A percentile compares a stretch with the other conserved stretches of the same genome.
Evolutionary conservation across 2,797 vertebrate genomes (phyloP).

Genomic region (Aplochiton taeniatus): DNA sequence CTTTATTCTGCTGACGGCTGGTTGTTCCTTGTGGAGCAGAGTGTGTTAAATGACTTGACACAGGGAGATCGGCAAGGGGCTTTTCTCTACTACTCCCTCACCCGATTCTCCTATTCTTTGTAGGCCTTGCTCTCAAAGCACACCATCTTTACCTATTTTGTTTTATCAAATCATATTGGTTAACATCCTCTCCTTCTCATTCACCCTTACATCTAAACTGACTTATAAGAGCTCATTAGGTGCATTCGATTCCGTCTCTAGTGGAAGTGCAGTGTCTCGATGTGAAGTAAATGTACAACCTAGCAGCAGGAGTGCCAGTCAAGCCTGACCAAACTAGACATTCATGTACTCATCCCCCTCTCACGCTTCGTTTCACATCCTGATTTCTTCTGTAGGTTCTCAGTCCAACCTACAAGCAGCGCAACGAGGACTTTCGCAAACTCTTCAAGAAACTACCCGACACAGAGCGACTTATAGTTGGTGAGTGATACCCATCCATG

Average conservation of each 20-base stretch:
- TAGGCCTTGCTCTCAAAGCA: not conserved
- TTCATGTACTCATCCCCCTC: no score
- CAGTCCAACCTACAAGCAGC: conserved; percentile 91
- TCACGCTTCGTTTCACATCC: not conserved
- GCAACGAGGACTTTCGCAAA: conserved; percentile 90
- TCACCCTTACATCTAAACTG: no score
- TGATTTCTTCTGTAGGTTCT: conserved; percentile 81
- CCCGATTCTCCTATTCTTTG: not conserved
- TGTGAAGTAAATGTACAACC: no score
- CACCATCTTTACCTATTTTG: no score
- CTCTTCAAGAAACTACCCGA: conserved; percentile 91
- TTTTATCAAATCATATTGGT: no score
- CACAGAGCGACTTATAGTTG: conserved; percentile 87
- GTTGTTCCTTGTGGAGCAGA: not conserved
- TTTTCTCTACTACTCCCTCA: not conserved
- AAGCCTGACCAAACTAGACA: no score
- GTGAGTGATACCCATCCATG: conserved; percentile 65
- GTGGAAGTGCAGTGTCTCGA: no score
- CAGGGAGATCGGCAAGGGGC: conserved; percentile 1
- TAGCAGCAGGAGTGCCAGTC: no score
- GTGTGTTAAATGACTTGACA: conserved; percentile 12
- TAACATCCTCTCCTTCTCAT: no score
- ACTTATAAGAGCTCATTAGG: no score
- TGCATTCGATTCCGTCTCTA: no score
- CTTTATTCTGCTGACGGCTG: conserved; percentile 26